Percentiles rank a stretch among this genome's conserved stretches.
Evolutionary conservation across 1,140 invertebrate species (phyloP).

Genomic region (Geopemphigus sp.): DNA sequence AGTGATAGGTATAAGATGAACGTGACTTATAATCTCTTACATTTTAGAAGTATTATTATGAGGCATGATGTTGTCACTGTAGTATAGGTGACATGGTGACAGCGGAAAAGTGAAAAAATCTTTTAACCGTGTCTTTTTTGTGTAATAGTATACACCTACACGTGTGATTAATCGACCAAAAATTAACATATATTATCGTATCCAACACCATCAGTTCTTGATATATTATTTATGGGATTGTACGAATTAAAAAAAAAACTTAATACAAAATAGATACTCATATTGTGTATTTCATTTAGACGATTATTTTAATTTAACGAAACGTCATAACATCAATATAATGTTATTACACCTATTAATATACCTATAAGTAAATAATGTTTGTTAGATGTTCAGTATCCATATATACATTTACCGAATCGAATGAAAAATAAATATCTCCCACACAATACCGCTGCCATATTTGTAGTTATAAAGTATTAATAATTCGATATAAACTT

Average conservation of each 20-base stretch:
- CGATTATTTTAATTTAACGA: neutral
- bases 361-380: too few species aligned
- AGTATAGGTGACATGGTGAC: neutral
- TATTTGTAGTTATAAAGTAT: too few species aligned
- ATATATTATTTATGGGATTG: too few species aligned
- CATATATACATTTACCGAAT: neutral
- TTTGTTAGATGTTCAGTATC: too few species aligned
- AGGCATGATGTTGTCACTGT: conserved; percentile 13
- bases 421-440: neutral
- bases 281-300: too few species aligned
- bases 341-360: neutral
- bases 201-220: too few species aligned
- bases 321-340: neutral
- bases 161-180: neutral
- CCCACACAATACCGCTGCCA: neutral
- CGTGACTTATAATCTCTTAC: conserved; percentile 38
- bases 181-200: neutral
- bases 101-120: conserved; percentile 9
- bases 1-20: conserved; percentile 2
- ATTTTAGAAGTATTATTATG: neutral
- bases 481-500: too few species aligned
- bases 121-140: neutral
- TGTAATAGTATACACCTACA: neutral
- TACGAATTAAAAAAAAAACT: too few species aligned
- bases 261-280: too few species aligned